Percentiles rank a stretch among this genome's conserved stretches.
Evolutionary conservation across 2,888 invertebrate species (phyloP).

Genomic region (Hydrotaea diabolus): DNA sequence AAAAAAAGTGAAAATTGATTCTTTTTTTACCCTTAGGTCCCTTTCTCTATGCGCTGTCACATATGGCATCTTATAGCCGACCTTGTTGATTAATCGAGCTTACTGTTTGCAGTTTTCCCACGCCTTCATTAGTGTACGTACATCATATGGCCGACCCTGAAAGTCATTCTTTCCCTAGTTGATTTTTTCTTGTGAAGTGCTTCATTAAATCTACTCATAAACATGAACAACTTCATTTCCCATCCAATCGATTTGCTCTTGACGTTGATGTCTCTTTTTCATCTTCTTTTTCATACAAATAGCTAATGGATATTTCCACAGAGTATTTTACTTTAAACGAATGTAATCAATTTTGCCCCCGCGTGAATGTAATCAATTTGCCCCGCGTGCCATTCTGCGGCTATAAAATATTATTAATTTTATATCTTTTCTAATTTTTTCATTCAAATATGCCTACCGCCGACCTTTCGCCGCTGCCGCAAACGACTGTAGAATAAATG

Average conservation of each 20-base stretch:
- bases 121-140: too few relatives aligned
- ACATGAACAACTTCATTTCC: not conserved
- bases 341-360: not conserved
- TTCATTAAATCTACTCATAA: not conserved
- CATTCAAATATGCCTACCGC: constrained; percentile 14
- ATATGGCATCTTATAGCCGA: too few relatives aligned
- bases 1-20: too few relatives aligned
- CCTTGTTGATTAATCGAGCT: too few relatives aligned
- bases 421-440: constrained; percentile 14
- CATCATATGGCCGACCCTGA: too few relatives aligned
- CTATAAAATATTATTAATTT: constrained; percentile 18
- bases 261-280: constrained; percentile 1
- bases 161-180: too few relatives aligned
- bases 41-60: too few relatives aligned
- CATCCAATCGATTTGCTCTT: not conserved
- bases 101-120: too few relatives aligned
- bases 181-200: too few relatives aligned
- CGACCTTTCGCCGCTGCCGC: not conserved
- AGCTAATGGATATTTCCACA: not conserved
- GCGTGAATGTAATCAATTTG: constrained; percentile 13
- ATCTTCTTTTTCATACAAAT: not conserved
- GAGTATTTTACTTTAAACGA: constrained; percentile 16
- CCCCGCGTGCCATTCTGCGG: not conserved
- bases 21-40: too few relatives aligned
- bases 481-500: constrained; percentile 14